Conservation (phyloP, 2,888 invertebrate species). For the Pyrgus malvae region DNA sequence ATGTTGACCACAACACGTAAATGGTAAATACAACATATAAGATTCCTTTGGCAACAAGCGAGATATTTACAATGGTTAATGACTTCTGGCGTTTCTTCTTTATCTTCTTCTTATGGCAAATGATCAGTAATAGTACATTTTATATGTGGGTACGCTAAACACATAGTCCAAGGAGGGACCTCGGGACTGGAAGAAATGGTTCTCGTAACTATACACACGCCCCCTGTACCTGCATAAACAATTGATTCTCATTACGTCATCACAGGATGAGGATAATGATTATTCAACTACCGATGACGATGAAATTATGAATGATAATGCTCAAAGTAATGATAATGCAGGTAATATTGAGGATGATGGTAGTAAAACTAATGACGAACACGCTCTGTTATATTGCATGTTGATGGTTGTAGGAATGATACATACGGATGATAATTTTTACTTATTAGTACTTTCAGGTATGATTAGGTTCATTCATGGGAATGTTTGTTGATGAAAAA, state of each 20-base stretch:
- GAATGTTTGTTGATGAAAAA: not conserved
- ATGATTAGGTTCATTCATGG: not conserved
- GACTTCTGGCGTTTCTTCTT: slow-evolving; percentile 37
- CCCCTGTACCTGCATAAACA: slow-evolving; percentile 80
- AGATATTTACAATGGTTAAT: slow-evolving; percentile 54
- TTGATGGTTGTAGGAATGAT: slow-evolving; percentile 2
- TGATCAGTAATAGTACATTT: slow-evolving; percentile 76
- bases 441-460: slow-evolving; percentile 12
- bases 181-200: slow-evolving; percentile 79
- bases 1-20: slow-evolving; percentile 68
- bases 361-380: slow-evolving; percentile 29
- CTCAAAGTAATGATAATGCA: slow-evolving; percentile 28
- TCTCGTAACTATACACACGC: slow-evolving; percentile 79
- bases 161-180: slow-evolving; percentile 76
- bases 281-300: slow-evolving; percentile 20
- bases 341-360: too few relatives aligned
- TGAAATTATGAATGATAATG: slow-evolving; percentile 30
- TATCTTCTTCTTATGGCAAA: slow-evolving; percentile 40
- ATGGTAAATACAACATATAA: slow-evolving; percentile 60
- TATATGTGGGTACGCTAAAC: slow-evolving; percentile 77
- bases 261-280: slow-evolving; percentile 35
- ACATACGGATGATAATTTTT: slow-evolving; percentile 4
- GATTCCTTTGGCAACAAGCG: slow-evolving; percentile 48
- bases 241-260: slow-evolving; percentile 53
- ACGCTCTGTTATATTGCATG: slow-evolving; percentile 9